Evolutionary conservation across 2,797 vertebrate genomes (phyloP).

Genomic region (Sparidentex hasta): DNA sequence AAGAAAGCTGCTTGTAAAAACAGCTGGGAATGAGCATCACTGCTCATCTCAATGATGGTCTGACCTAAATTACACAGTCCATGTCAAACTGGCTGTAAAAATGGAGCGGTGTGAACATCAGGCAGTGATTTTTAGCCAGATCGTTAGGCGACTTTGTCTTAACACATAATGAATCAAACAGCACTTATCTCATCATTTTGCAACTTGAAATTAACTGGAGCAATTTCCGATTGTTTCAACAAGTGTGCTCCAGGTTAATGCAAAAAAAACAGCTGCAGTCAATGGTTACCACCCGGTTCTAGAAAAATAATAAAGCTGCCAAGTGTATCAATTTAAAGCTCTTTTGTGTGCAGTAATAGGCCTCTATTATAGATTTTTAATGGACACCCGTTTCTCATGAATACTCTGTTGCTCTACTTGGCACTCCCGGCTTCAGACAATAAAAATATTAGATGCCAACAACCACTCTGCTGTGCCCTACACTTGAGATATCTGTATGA

Average conservation of each 20-base stretch:
- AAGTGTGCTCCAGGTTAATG: not conserved
- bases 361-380: not conserved
- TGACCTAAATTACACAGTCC: not conserved
- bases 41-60: not conserved
- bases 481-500: not conserved
- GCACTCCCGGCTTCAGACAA: not conserved
- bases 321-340: not conserved
- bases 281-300: not conserved
- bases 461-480: not conserved
- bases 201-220: not conserved
- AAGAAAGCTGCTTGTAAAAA: slow-evolving; percentile 4
- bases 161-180: not conserved
- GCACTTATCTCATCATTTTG: not conserved
- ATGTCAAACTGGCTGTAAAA: not conserved
- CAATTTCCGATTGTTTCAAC: not conserved
- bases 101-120: not conserved
- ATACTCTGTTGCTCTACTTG: no score
- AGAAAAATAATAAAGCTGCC: not conserved
- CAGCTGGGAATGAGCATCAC: slow-evolving; percentile 5
- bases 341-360: no score
- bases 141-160: not conserved
- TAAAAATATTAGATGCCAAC: not conserved
- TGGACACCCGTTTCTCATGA: no score
- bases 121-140: not conserved
- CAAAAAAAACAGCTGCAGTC: not conserved